Base-by-base conservation (phyloP, 1,140 invertebrate species). In the Drosophila subobscura region DNA sequence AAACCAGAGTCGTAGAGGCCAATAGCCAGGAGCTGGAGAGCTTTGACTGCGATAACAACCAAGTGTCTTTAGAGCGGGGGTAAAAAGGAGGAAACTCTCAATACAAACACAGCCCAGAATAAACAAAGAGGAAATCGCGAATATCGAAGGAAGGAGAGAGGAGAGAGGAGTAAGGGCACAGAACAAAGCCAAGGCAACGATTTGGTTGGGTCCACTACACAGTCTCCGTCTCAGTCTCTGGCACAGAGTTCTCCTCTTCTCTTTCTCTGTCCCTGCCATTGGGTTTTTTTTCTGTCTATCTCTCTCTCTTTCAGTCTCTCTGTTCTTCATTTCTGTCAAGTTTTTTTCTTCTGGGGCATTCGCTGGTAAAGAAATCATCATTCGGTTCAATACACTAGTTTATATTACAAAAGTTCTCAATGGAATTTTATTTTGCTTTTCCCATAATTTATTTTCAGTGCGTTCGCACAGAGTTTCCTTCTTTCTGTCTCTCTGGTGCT, bases 391-490 rank as follows among this genome's bases (percentile, higher is more conserved):
- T 75, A 74, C 60, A 66, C 72, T 84, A 86, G 80, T 86, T 85
- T 80, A 80, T 85, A 85, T 85, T 80, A 80, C 81, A 85, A 85
- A 85, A 85, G 81, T 86, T 86, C 44, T 53, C 14, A 14, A 45
- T n/a, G 12, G 20, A 29, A 33, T 44, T 72, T 72, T 20, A n/a
- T 37, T 37, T 50, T 59, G 27, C 25, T 53, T 51, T 47, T 85
- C 77, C 60, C 65, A 88, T 86, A 86, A 86, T 88, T 86, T 86
- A 86, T 86, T 86, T 86, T 81, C 81, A 86, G 86, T 86, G 81
- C 81, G 70, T 86, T 80, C 68, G 64, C 77, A 61, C 67, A 81
- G 74, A 73, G 72, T 77, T 80, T 80, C 63, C 73, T 65, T 60
- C 7, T 33, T 7, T 33, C 29, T 33, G 8, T 10, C 8, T 10